Evolutionary conservation across 2,797 vertebrate genomes (phyloP).

Genomic region (Myotis myotis): DNA sequence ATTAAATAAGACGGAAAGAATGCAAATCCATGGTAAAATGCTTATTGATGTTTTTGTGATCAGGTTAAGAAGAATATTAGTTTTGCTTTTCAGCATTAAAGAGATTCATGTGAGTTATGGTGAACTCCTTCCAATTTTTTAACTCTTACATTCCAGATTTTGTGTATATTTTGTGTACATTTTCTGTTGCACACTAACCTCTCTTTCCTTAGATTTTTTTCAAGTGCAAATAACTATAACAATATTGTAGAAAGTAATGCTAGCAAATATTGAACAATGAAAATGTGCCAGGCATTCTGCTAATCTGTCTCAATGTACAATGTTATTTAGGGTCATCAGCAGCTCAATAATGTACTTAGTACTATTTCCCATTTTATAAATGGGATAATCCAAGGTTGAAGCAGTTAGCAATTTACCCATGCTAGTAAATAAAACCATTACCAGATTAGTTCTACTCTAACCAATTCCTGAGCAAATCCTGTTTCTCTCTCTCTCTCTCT

Average conservation of each 20-base stretch:
- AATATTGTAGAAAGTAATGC: neutral
- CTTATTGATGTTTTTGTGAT: conserved; percentile 30
- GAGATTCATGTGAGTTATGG: neutral
- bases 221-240: neutral
- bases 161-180: neutral
- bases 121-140: neutral
- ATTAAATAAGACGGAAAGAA: conserved; percentile 64
- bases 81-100: conserved; percentile 44
- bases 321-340: neutral
- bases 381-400: neutral
- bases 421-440: neutral
- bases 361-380: neutral
- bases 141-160: neutral
- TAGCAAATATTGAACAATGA: neutral
- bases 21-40: conserved; percentile 1
- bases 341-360: neutral
- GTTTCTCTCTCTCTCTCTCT: fast-evolving
- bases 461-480: neutral
- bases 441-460: neutral
- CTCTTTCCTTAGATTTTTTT: neutral
- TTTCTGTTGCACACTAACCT: neutral
- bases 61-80: neutral
- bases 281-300: neutral
- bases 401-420: neutral
- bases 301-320: neutral